phyloP scores from a whole-genome alignment of 1,140 invertebrate genomes.

The Drosophila lacertosa region DNA sequence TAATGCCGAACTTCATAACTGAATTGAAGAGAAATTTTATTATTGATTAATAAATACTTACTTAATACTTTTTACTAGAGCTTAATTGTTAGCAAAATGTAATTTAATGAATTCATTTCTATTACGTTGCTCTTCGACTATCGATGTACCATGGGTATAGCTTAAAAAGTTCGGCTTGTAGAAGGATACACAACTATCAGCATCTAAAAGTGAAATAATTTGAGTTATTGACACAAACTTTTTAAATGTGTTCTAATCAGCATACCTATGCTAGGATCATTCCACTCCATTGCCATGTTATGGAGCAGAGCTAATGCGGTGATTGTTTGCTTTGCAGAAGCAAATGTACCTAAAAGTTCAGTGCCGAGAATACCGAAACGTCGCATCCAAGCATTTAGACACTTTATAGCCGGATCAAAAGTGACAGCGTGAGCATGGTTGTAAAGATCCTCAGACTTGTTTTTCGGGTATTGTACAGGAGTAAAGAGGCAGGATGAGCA shows the following conservation, averaged over 20 bases:
- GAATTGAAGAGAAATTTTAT: not conserved
- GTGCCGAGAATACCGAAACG: constrained; percentile 62
- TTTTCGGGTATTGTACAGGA: constrained; percentile 50
- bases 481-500: constrained; percentile 67
- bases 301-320: constrained; percentile 69
- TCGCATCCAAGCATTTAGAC: constrained; percentile 51
- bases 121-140: constrained; percentile 50
- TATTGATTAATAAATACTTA: not conserved
- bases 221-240: not conserved
- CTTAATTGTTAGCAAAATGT: constrained; percentile 47
- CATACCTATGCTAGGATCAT: constrained; percentile 58
- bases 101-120: constrained; percentile 66
- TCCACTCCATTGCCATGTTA: constrained; percentile 80
- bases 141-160: constrained; percentile 1
- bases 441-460: constrained; percentile 61
- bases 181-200: constrained; percentile 27
- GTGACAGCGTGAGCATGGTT: constrained; percentile 63
- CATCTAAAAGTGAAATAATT: constrained; percentile 34
- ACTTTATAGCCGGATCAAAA: constrained; percentile 62
- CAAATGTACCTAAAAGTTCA: constrained; percentile 54
- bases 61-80: not conserved
- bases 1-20: not conserved
- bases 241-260: not conserved
- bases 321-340: constrained; percentile 62
- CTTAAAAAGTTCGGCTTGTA: constrained; percentile 44